phyloP scores from a whole-genome alignment of 2,113 vertebrate species.

The Lipophrys pholis region DNA sequence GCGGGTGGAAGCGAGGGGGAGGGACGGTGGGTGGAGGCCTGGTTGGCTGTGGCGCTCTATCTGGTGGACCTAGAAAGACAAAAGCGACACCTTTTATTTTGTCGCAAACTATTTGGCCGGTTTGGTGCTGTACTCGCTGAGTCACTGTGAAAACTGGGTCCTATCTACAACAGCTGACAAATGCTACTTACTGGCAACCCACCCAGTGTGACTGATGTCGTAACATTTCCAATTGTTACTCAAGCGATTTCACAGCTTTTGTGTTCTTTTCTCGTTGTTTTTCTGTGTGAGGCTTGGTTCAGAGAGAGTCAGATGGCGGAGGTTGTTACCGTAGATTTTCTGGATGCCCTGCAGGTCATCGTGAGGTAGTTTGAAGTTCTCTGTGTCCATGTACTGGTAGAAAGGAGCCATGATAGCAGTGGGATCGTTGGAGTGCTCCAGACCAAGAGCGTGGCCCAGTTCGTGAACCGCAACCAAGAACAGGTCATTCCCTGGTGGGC shows the following conservation, averaged over 20 bases:
- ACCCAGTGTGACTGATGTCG: conserved; percentile 22
- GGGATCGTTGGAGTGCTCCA: conserved; percentile 86
- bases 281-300: too few species aligned
- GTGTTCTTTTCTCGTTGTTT: conserved; percentile 9
- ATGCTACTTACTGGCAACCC: conserved; percentile 48
- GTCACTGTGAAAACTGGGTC: conserved; percentile 56
- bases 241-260: conserved; percentile 4
- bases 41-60: conserved; percentile 94
- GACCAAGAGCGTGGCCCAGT: conserved; percentile 85
- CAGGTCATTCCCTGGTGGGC: conserved; percentile 80
- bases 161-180: conserved; percentile 60
- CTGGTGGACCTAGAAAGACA: conserved; percentile 91
- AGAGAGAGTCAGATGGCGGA: neutral
- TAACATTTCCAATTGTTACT: conserved; percentile 29
- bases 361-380: conserved; percentile 86
- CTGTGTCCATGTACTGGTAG: conserved; percentile 88
- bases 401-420: conserved; percentile 88
- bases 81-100: conserved; percentile 14
- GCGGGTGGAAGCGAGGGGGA: conserved; percentile 91
- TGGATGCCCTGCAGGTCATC: conserved; percentile 88
- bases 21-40: conserved; percentile 93
- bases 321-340: conserved; percentile 84
- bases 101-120: conserved; percentile 16
- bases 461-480: conserved; percentile 88
- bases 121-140: conserved; percentile 36